These are phyloP conservation scores for Heliothis subflexa DNA, from an alignment of 1,140 invertebrate species.

Conservation along the genomic window DNA sequence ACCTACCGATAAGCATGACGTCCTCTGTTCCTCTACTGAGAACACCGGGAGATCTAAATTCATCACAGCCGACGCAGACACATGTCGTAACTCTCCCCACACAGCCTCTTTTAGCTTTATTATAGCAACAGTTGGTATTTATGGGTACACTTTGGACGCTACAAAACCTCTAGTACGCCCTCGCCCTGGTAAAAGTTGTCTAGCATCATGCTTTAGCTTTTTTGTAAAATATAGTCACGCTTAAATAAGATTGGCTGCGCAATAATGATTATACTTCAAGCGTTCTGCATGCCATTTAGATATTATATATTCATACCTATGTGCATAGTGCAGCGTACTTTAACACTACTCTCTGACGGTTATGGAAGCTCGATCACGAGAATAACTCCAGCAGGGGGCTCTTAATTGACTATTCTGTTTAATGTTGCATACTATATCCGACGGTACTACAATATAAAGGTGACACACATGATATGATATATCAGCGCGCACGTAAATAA, in stretches of 20 bases:
- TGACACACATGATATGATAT: slow-evolving; percentile 75
- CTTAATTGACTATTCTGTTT: slow-evolving; percentile 55
- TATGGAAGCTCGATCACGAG: slow-evolving; percentile 72
- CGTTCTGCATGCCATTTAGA: slow-evolving; percentile 88
- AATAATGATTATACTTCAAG: slow-evolving; percentile 88
- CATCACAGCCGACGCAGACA: slow-evolving; percentile 77
- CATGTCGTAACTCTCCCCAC: slow-evolving; percentile 74
- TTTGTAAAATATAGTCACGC: slow-evolving; percentile 86
- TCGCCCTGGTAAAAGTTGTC: slow-evolving; percentile 85
- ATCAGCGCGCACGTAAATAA: slow-evolving; percentile 73
- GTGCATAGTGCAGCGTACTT: slow-evolving; percentile 83
- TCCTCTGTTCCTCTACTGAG: slow-evolving; percentile 67
- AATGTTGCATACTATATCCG: slow-evolving; percentile 42
- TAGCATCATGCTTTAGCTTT: slow-evolving; percentile 86
- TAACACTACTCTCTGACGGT: slow-evolving; percentile 82
- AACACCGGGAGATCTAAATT: slow-evolving; percentile 63
- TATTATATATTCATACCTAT: slow-evolving; percentile 86
- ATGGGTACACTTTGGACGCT: slow-evolving; percentile 85
- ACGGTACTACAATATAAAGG: slow-evolving; percentile 82
- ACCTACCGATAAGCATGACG: slow-evolving; percentile 75
- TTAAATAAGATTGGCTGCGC: slow-evolving; percentile 86
- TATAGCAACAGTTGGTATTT: slow-evolving; percentile 84
- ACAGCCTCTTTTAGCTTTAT: slow-evolving; percentile 83
- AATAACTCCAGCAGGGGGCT: slow-evolving; percentile 65
- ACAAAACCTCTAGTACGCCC: slow-evolving; percentile 83